Conservation (phyloP, 2,113 vertebrate species). For the Odontesthes bonariensis region DNA sequence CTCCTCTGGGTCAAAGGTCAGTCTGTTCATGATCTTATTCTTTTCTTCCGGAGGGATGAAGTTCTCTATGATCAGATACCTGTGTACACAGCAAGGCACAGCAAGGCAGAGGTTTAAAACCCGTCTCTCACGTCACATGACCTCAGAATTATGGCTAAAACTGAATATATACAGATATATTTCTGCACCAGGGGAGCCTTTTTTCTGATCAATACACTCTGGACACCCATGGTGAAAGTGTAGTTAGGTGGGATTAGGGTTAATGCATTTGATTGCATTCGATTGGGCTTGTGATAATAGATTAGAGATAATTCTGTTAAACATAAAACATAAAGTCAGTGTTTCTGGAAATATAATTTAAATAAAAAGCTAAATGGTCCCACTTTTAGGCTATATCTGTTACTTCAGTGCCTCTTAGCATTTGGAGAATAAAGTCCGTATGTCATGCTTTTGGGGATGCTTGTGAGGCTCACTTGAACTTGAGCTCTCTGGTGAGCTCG, state of each 20-base stretch:
- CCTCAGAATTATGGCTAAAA: not conserved
- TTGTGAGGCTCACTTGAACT: conserved; percentile 93
- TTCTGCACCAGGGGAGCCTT: not conserved
- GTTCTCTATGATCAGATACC: conserved; percentile 98
- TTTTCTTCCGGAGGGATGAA: conserved; percentile 99
- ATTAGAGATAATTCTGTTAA: too few relatives aligned
- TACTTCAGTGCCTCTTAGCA: not conserved
- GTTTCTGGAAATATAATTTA: too few relatives aligned
- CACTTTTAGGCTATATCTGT: too few relatives aligned
- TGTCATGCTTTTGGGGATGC: conserved; percentile 80
- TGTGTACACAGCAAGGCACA: conserved; percentile 60
- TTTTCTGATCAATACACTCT: too few relatives aligned
- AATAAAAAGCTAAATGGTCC: too few relatives aligned
- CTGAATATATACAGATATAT: too few relatives aligned
- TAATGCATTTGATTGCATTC: too few relatives aligned
- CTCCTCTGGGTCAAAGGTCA: conserved; percentile 93
- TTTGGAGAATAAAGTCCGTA: not conserved
- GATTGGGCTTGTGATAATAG: too few relatives aligned
- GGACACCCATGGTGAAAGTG: too few relatives aligned
- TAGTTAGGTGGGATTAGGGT: too few relatives aligned
- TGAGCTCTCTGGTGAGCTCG: conserved; percentile 96
- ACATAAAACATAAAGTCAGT: too few relatives aligned
- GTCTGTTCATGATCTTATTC: conserved; percentile 98
- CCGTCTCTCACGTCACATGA: not conserved
- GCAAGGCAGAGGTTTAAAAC: not conserved